A percentile compares a stretch with the other conserved stretches of the same genome.
Evolutionary conservation across 2,888 invertebrate species (phyloP).

Genomic region (Machimus rusticus): DNA sequence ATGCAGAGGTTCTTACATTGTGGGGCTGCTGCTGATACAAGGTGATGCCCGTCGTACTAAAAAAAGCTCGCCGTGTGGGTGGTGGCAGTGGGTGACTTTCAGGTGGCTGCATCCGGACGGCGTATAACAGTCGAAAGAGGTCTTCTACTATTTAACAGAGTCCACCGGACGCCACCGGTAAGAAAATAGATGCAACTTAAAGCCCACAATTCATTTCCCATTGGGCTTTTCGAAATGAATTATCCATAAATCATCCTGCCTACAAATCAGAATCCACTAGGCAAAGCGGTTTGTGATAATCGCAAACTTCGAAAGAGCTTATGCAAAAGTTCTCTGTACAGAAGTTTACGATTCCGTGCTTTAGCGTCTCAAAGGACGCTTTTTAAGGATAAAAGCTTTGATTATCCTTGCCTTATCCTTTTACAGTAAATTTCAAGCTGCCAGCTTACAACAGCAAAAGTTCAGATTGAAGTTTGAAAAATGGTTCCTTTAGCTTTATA

Average conservation of each 20-base stretch:
- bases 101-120: neutral
- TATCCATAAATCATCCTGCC: neutral
- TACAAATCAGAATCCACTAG: neutral
- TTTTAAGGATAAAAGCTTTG: neutral
- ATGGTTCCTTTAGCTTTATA: neutral
- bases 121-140: neutral
- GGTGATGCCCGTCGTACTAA: neutral
- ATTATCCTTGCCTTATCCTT: neutral
- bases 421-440: neutral
- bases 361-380: neutral
- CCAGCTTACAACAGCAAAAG: neutral
- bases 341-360: neutral
- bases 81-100: neutral
- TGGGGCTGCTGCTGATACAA: neutral
- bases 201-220: neutral
- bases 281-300: neutral
- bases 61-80: neutral
- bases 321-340: neutral
- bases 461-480: neutral
- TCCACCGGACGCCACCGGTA: neutral
- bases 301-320: too few species aligned
- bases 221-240: neutral
- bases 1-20: slow-evolving; percentile 12
- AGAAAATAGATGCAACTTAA: neutral
- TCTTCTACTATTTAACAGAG: neutral